Evolutionary conservation across 2,888 invertebrate genomes (phyloP), one percentile per base, ranked within the genome.

Genomic region (Apamea sordens): DNA sequence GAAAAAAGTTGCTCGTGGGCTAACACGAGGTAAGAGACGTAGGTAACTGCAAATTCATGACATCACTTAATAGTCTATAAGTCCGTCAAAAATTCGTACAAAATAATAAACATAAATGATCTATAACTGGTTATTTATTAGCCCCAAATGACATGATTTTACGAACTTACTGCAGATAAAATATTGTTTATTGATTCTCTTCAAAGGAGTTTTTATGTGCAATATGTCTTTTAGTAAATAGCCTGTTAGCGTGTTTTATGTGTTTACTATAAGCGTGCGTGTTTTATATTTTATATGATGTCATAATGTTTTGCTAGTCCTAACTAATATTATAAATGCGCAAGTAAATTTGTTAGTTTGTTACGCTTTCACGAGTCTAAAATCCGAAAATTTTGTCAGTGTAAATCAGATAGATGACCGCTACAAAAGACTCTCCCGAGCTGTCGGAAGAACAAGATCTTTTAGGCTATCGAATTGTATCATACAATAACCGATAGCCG

Each of bases 181-280:
- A 75, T 69, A 61, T 36, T 64, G 73, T 79, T 83, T 84, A 79
- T 76, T 56, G 72, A 71, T 73, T 73, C n/a, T 61, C 61, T 59
- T 84, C 67, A 76, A 75, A 83, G 44, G 0, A 47, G 47, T 32
- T 84, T 70, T 82, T 70, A 50, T 73, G 70, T 18, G 70, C 61
- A 11, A 78, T 73, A 65, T 65, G 28, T 82, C 79, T 77, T 69
- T 47, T 21, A 44, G n/a, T 64, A 64, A 84, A 61, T 59, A 72
- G 24, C 13, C 18, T 21, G 68, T 84, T 41, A 68, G 13, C 13
- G 10, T 28, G 50, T 44, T 56, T 56, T 50, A 41, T 53, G 11
- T 53, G 15, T 76, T 53, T 11, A 32, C 32, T 61, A 50, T 56
- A 56, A 56, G 56, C n/a, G 56, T 56, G 24, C 56, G n/a, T 56